A percentile compares a stretch with the other conserved stretches of the same genome.
Conservation (phyloP, 2,888 invertebrate genomes). For the Nyleta sp. region DNA sequence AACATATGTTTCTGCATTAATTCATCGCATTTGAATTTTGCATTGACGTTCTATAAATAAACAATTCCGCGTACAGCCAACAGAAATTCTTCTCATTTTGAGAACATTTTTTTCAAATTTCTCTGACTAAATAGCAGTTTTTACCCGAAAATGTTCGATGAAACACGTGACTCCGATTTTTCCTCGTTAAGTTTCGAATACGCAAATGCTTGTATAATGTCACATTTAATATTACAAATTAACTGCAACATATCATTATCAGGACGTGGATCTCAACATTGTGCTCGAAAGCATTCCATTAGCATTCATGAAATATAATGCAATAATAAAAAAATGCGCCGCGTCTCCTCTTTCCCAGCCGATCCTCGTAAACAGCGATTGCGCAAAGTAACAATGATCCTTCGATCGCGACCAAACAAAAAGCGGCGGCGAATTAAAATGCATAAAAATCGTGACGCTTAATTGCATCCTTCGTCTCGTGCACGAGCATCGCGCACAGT, state of each 20-base stretch:
- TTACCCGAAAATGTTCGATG: too few relatives aligned
- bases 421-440: conserved; percentile 26
- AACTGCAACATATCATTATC: conserved; percentile 14
- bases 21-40: too few relatives aligned
- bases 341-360: background rate
- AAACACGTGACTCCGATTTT: too few relatives aligned
- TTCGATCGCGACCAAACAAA: conserved; percentile 19
- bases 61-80: too few relatives aligned
- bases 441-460: conserved; percentile 39
- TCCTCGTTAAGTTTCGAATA: background rate
- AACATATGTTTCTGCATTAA: too few relatives aligned
- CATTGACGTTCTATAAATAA: too few relatives aligned
- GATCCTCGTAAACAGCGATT: conserved; percentile 23
- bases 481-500: conserved; percentile 13
- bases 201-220: conserved; percentile 9
- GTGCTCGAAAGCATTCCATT: conserved; percentile 2
- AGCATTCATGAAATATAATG: conserved; percentile 13
- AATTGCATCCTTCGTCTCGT: conserved; percentile 45
- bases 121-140: too few relatives aligned
- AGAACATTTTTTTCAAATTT: too few relatives aligned
- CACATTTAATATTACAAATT: conserved; percentile 12
- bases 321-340: too few relatives aligned
- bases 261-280: conserved; percentile 7
- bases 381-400: conserved; percentile 32
- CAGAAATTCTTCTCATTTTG: too few relatives aligned